Evolutionary conservation across 1,140 invertebrate species (phyloP).

Genomic region (Daktulosphaira vitifoliae): DNA sequence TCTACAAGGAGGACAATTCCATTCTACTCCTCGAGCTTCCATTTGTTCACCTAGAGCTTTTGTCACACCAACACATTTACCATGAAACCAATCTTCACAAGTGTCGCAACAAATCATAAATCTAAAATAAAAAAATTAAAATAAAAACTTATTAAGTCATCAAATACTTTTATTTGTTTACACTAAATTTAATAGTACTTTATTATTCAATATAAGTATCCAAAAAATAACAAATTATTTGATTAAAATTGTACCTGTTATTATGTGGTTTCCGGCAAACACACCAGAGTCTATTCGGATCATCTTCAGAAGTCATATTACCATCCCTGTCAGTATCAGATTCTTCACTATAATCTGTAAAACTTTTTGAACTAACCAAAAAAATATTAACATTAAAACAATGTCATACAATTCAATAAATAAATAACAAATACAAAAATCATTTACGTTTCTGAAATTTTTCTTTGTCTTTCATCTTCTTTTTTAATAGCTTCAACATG

Average conservation of each 20-base stretch:
- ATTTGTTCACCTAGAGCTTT: conserved; percentile 81
- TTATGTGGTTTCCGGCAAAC: conserved; percentile 91
- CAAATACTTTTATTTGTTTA: background rate
- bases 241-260: too few species aligned
- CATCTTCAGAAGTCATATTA: conserved; percentile 50
- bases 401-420: too few species aligned
- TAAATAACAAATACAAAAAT: background rate
- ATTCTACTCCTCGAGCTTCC: conserved; percentile 80
- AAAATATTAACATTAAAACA: background rate
- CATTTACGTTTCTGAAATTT: conserved; percentile 4
- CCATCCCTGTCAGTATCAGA: conserved; percentile 43
- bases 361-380: background rate
- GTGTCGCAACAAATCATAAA: conserved; percentile 98
- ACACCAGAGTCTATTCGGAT: conserved; percentile 90
- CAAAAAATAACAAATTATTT: background rate
- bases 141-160: background rate
- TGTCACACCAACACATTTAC: conserved; percentile 87
- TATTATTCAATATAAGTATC: background rate
- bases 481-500: conserved; percentile 4
- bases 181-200: background rate
- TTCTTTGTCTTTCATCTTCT: conserved; percentile 21
- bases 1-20: conserved; percentile 79
- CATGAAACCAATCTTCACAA: conserved; percentile 96
- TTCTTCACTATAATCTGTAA: conserved; percentile 26
- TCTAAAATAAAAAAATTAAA: conserved; percentile 37